These are phyloP conservation scores for Chrysemys picta DNA, from an alignment of 2,113 vertebrate genomes.

Conservation along the genomic window DNA sequence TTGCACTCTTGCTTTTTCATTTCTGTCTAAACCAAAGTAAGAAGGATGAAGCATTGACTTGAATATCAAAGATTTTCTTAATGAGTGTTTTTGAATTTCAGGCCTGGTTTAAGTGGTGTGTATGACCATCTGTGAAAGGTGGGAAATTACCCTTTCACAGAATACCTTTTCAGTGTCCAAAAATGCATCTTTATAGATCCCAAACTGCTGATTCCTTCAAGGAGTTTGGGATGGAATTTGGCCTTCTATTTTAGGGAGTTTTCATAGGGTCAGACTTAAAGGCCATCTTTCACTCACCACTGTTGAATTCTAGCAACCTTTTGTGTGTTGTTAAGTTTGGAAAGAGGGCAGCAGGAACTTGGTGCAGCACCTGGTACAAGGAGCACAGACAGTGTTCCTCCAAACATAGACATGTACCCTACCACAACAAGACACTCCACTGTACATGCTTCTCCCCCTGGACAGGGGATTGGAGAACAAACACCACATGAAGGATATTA, in stretches of 20 bases:
- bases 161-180: not conserved
- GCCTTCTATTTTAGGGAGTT: not conserved
- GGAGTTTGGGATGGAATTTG: not conserved
- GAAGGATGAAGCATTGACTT: not conserved
- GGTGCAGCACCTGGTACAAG: not conserved
- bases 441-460: not conserved
- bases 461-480: not conserved
- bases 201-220: not conserved
- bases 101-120: not conserved
- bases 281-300: not conserved
- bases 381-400: not conserved
- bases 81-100: not conserved
- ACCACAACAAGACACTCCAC: not conserved
- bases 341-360: not conserved
- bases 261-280: not conserved
- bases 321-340: not conserved
- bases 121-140: not conserved
- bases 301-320: not conserved
- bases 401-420: not conserved
- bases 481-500: not conserved
- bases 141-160: not conserved
- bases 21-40: not conserved
- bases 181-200: not conserved
- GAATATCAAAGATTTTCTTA: not conserved
- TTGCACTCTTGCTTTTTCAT: not conserved